Evolutionary conservation across 1,140 invertebrate genomes (phyloP), one percentile per base, ranked within the genome.

Genomic region (Scaptomyza graminum): DNA sequence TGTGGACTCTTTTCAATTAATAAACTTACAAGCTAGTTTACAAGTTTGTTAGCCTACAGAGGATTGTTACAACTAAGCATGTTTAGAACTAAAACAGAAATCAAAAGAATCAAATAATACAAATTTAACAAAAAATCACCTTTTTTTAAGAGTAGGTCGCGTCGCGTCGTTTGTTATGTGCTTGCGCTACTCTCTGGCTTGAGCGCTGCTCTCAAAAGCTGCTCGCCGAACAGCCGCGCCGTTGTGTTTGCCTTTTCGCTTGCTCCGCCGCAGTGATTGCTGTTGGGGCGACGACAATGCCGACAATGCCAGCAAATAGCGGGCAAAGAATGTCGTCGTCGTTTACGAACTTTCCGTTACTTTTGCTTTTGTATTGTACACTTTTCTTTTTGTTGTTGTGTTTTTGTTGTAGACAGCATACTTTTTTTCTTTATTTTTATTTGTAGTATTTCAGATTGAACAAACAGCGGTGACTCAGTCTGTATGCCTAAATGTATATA

Each of bases 121-220:
- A 47, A 79, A 62, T 72, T 74, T 54, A 85, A 81, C 37, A 70
- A 76, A 79, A 85, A 81, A 82, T 82, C 79, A 82, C 78, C 82
- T 82, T 88, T 82, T 18, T 72, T 64, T 50, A 68, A 59, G 74
- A 81, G 82, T 85, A 87, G 82, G 82, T n/a, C n/a, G n/a, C n/a
- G 82, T 81, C 77, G 76, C 81, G 80, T 74, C 77, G 83, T 55
- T 72, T 67, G 47, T 69, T 74, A 68, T 71, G 74, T 72, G 76
- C 43, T 61, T 71, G 63, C 75, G 63, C 75, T 69, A 56, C 62
- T 41, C 63, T 56, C 56, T 56, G n/a, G 18, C 15, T 49, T 59
- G 25, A 65, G 62, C 41, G 49, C 15, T 56, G 52, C 69, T 59
- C 50, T 60, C 49, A 67, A 52, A 67, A 61, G 63, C 47, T 44